These are phyloP conservation scores for Folsomia candida DNA, from an alignment of 2,888 invertebrate genomes.

Conservation along the genomic window DNA sequence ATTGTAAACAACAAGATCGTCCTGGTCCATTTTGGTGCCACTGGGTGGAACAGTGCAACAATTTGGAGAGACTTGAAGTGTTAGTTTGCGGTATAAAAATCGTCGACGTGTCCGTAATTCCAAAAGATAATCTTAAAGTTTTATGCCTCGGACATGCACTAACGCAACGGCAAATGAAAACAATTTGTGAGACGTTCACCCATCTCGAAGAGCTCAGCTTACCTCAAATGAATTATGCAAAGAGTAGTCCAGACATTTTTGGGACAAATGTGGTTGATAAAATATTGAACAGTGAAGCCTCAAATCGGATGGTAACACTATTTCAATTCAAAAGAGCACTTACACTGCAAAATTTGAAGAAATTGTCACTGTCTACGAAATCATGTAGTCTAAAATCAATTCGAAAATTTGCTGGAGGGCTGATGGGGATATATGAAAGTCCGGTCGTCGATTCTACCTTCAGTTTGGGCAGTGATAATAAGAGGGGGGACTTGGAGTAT, in stretches of 20 bases:
- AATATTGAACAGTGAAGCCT: no score
- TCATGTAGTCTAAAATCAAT: not conserved
- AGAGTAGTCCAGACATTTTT: not conserved
- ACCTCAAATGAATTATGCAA: slow-evolving; percentile 15
- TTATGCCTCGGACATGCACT: slow-evolving; percentile 23
- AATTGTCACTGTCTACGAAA: not conserved
- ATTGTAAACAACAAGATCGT: not conserved
- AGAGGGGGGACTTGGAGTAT: slow-evolving; percentile 7
- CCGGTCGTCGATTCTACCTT: not conserved
- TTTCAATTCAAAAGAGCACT: not conserved
- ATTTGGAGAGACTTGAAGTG: slow-evolving; percentile 19
- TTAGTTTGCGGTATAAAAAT: slow-evolving; percentile 22
- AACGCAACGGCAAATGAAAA: slow-evolving; percentile 20
- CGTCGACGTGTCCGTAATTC: slow-evolving; percentile 8
- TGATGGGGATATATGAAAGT: slow-evolving; percentile 6
- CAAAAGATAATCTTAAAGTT: not conserved
- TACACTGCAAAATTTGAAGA: not conserved
- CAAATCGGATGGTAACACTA: not conserved
- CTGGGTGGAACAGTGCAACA: slow-evolving; percentile 17
- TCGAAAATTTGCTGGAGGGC: not conserved
- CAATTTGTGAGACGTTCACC: slow-evolving; percentile 1
- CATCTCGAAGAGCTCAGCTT: slow-evolving; percentile 18
- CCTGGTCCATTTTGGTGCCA: slow-evolving; percentile 15
- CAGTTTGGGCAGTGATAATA: not conserved
- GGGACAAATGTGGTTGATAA: not conserved